Conservation (phyloP, 2,113 vertebrate species). For the Rhinogobius similis region DNA sequence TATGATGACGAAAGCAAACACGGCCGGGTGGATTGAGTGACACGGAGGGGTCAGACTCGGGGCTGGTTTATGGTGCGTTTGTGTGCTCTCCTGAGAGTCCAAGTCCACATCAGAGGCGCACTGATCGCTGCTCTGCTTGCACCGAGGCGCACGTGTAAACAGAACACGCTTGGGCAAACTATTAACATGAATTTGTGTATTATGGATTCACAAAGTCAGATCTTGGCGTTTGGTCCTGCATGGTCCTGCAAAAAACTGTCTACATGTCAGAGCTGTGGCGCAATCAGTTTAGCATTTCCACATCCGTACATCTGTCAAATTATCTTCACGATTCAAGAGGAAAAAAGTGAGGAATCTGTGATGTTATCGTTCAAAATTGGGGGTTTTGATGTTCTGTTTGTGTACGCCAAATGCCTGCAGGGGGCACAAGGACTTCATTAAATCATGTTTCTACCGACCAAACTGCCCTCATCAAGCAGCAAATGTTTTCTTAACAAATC, state of each 20-base stretch:
- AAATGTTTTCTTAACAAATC: too few relatives aligned
- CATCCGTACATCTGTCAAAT: too few relatives aligned
- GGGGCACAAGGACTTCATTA: too few relatives aligned
- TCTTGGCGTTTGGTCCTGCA: conserved; percentile 41
- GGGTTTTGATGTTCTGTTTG: too few relatives aligned
- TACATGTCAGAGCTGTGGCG: too few relatives aligned
- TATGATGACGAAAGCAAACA: conserved; percentile 80
- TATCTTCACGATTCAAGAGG: too few relatives aligned
- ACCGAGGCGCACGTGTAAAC: conserved; percentile 60
- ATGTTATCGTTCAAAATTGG: too few relatives aligned
- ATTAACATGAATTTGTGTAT: conserved; percentile 65
- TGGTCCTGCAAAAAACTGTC: neutral
- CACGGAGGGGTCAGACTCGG: conserved; percentile 71
- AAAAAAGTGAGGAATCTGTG: too few relatives aligned
- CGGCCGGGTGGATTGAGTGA: conserved; percentile 72
- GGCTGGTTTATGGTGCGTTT: conserved; percentile 59
- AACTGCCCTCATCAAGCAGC: too few relatives aligned
- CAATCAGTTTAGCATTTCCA: too few relatives aligned
- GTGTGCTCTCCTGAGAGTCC: conserved; percentile 62
- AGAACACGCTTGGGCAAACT: conserved; percentile 61
- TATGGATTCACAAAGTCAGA: conserved; percentile 64
- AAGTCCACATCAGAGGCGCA: conserved; percentile 68
- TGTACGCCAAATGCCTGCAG: too few relatives aligned
- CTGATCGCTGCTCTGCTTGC: conserved; percentile 57
- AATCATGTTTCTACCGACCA: too few relatives aligned